Conservation (phyloP, 2,888 invertebrate species). For the Trachelus tabidus region DNA sequence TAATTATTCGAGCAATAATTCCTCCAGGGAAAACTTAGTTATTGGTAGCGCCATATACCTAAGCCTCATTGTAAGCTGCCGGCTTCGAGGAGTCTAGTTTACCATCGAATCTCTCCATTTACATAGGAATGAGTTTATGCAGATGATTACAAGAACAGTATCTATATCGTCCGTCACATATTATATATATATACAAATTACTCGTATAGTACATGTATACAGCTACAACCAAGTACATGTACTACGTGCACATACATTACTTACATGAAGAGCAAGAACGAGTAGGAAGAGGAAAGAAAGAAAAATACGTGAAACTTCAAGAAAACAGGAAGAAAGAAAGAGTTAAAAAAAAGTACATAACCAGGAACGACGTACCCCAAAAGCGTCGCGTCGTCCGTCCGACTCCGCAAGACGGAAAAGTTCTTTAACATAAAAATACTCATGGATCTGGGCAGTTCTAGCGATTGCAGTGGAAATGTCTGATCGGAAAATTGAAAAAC, state of each 20-base stretch:
- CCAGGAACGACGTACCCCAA: not conserved
- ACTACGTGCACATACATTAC: not conserved
- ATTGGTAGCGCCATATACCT: slow-evolving; percentile 18
- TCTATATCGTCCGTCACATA: slow-evolving; percentile 20
- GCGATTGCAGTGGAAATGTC: too few species aligned
- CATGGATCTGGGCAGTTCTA: not conserved
- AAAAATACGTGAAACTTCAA: not conserved
- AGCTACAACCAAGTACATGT: slow-evolving; percentile 24
- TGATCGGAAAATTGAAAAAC: not conserved
- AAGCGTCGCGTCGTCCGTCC: not conserved
- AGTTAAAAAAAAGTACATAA: not conserved
- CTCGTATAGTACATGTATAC: not conserved
- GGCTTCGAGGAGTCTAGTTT: slow-evolving; percentile 42
- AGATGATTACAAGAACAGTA: slow-evolving; percentile 17
- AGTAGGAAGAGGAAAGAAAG: not conserved
- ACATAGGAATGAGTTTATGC: slow-evolving; percentile 31
- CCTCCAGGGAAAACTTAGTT: slow-evolving; percentile 10
- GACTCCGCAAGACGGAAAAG: not conserved
- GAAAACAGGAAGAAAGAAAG: too few species aligned
- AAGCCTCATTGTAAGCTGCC: slow-evolving; percentile 41
- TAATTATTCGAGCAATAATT: slow-evolving; percentile 35
- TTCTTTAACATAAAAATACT: not conserved
- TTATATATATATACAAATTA: not conserved
- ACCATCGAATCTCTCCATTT: slow-evolving; percentile 37
- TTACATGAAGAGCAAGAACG: not conserved